These are phyloP conservation scores for Ceryle rudis DNA, from an alignment of 2,797 vertebrate genomes.

Conservation along the genomic window DNA sequence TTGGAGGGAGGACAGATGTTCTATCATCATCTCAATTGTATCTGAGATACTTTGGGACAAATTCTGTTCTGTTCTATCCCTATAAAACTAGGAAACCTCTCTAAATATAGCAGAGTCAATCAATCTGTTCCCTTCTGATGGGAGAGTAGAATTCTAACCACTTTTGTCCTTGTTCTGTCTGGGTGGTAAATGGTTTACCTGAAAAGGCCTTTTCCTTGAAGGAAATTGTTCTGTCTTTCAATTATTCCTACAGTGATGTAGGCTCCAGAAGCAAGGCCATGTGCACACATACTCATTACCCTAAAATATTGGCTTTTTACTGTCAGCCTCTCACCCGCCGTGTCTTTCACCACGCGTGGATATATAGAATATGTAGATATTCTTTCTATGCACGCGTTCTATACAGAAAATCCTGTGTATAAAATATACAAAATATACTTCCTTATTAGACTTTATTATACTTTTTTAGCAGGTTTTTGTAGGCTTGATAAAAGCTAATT, in stretches of 20 bases:
- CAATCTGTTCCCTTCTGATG: background rate
- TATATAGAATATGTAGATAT: background rate
- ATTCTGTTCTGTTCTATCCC: background rate
- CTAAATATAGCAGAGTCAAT: background rate
- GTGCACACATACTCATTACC: background rate
- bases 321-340: background rate
- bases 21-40: background rate
- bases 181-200: background rate
- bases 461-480: background rate
- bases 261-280: background rate
- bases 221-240: background rate
- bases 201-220: background rate
- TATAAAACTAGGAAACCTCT: background rate
- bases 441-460: too few species aligned
- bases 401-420: background rate
- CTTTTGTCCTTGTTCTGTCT: background rate
- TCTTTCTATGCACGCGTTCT: background rate
- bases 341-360: background rate
- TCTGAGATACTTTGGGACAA: background rate
- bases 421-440: background rate
- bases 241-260: background rate
- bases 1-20: conserved; percentile 14
- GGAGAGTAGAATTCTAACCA: background rate
- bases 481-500: background rate
- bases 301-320: background rate